Evolutionary conservation across 2,113 vertebrate species (phyloP).

Genomic region (Gallinago paraguaiae): DNA sequence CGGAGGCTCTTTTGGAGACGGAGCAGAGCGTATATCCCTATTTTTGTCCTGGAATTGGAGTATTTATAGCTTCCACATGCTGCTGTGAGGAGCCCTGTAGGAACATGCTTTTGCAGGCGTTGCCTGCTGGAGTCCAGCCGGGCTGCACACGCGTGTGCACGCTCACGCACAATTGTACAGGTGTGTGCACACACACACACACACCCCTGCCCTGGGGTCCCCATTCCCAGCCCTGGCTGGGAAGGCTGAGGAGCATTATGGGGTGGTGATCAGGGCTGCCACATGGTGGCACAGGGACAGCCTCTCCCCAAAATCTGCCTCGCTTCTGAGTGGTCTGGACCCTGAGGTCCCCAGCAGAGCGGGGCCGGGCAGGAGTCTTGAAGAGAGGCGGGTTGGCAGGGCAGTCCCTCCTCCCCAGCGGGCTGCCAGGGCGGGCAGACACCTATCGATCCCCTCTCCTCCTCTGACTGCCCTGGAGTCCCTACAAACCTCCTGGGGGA

Average conservation of each 20-base stretch:
- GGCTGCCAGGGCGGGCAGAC: not conserved
- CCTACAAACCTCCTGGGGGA: not conserved
- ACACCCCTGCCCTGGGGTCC: rapidly evolving
- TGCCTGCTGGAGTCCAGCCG: not conserved
- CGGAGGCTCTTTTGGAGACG: not conserved
- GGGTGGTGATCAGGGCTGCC: not conserved
- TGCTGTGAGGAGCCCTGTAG: not conserved
- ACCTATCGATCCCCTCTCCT: not conserved
- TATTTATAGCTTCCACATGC: slow-evolving; percentile 22
- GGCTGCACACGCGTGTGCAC: not conserved
- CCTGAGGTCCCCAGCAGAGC: not conserved
- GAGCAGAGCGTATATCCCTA: not conserved
- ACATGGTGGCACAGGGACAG: not conserved
- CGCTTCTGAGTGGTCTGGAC: not conserved
- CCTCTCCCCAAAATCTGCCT: not conserved
- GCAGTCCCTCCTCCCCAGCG: not conserved
- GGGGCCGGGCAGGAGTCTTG: not conserved
- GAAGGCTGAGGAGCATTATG: not conserved
- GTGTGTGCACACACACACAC: rapidly evolving
- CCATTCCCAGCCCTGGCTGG: not conserved
- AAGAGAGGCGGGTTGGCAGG: rapidly evolving
- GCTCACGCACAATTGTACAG: not conserved
- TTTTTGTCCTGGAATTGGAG: slow-evolving; percentile 43
- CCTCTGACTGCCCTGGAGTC: not conserved
- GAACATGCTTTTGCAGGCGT: not conserved